phyloP scores from a whole-genome alignment of 1,140 invertebrate species.

The Ganaspis sp. region DNA sequence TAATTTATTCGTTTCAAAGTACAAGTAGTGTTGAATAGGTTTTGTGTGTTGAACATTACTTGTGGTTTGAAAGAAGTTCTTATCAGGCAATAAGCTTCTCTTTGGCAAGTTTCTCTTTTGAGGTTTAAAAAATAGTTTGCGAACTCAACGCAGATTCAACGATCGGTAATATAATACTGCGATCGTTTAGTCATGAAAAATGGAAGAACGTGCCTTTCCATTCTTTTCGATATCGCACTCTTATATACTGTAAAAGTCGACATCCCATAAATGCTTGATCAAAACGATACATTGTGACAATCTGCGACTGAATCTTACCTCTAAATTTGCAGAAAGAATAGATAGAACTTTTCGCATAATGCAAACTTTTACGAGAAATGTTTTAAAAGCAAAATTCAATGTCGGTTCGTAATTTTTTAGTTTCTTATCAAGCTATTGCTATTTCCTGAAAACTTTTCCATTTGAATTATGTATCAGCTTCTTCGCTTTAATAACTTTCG shows the following conservation, averaged over 20 bases:
- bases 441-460: not conserved
- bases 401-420: not conserved
- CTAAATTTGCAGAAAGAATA: slow-evolving; percentile 16
- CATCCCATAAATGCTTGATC: slow-evolving; percentile 10
- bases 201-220: not conserved
- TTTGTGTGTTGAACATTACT: too few species aligned
- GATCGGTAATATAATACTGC: not conserved
- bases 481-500: not conserved
- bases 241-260: slow-evolving; percentile 1
- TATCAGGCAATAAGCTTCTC: not conserved
- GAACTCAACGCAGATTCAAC: not conserved
- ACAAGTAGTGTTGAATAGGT: not conserved
- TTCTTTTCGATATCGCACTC: slow-evolving; percentile 4
- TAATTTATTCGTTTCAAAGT: not conserved
- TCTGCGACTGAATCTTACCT: not conserved
- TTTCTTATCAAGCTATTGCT: not conserved
- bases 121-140: not conserved
- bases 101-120: not conserved
- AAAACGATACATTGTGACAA: slow-evolving; percentile 8
- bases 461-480: not conserved
- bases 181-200: slow-evolving; percentile 26
- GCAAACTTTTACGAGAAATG: slow-evolving; percentile 10
- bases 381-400: not conserved
- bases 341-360: not conserved
- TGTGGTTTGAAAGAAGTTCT: not conserved